phyloP scores from a whole-genome alignment of 2,888 invertebrate genomes.

The Blomia tropicalis region DNA sequence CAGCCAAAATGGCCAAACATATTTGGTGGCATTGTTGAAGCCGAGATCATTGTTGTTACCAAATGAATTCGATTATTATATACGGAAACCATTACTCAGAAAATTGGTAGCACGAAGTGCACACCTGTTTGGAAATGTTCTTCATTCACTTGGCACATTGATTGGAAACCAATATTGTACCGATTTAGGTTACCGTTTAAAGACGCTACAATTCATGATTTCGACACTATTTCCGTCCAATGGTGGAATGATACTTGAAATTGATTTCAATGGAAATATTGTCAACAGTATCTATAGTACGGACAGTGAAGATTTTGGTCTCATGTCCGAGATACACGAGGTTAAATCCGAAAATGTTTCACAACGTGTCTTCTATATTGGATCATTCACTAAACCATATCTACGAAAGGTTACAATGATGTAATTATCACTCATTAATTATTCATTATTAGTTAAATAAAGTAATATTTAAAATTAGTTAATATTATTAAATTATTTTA shows the following conservation, averaged over 20 bases:
- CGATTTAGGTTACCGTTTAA: neutral
- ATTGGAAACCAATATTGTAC: neutral
- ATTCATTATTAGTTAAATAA: too few species aligned
- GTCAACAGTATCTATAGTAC: neutral
- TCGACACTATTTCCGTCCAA: neutral
- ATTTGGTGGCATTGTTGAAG: conserved; percentile 34
- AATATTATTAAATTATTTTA: neutral
- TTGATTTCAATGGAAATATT: conserved; percentile 4
- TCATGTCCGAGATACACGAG: neutral
- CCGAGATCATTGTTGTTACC: conserved; percentile 4
- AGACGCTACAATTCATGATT: neutral
- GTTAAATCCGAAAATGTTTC: neutral
- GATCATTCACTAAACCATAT: conserved; percentile 3
- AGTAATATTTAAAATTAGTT: too few species aligned
- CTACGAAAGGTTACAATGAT: neutral
- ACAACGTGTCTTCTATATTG: conserved; percentile 7
- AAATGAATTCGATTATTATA: conserved; percentile 8
- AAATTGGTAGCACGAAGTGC: neutral
- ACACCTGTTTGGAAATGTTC: neutral
- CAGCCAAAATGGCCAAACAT: conserved; percentile 33
- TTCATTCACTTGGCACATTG: neutral
- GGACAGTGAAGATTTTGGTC: neutral
- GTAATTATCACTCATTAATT: too few species aligned
- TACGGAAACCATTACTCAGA: neutral
- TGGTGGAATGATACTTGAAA: conserved; percentile 14